Evolutionary conservation across 2,797 vertebrate genomes (phyloP), one percentile per base, ranked within the genome.

Genomic region (Phrynocephalus forsythii): DNA sequence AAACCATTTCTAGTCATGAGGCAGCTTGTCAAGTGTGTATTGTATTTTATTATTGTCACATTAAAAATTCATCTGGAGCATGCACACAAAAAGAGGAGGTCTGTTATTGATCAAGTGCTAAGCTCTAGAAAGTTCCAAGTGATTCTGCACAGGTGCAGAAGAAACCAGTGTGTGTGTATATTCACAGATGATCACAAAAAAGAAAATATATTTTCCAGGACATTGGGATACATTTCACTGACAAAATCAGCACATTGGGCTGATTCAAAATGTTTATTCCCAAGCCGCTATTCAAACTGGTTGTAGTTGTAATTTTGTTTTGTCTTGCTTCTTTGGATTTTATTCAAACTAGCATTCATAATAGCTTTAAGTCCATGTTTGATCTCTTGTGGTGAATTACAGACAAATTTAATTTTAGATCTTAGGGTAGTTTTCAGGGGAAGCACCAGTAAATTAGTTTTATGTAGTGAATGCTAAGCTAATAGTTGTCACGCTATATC

Each of bases 321-420:
- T 44, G 38, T 44, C 38, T 44, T 44, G 38, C 38, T 44, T 44
- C 38, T 44, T 44, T 44, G 38, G 38, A 44, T 44, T 44, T 44
- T 84, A 68, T 67, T 84, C 30, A 89, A 84, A 77, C 5, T 26
- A 24, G 56, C n/a, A 3, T 63, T 86, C 82, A 66, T 67, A 87
- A 11, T 22, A 9, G 0, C 4, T 84, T 79, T 50, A 38, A 72
- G 72, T 9, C 77, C 56, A 48, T 44, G 38, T 69, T 2, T 0
- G 28, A 63, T 28, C 69, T 81, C 83, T 88, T 48, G 60, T 13
- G 10, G 22, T 44, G 63, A 86, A 81, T 79, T 80, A 73, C 22
- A 79, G 81, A 89, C 76, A 79, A 91, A 88, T 76, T 90, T 90
- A 91, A 92, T 94, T 94, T 93, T 88, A 89, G 86, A 67, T 75